phyloP scores from a whole-genome alignment of 2,888 invertebrate species.

The Lypha dubia region DNA sequence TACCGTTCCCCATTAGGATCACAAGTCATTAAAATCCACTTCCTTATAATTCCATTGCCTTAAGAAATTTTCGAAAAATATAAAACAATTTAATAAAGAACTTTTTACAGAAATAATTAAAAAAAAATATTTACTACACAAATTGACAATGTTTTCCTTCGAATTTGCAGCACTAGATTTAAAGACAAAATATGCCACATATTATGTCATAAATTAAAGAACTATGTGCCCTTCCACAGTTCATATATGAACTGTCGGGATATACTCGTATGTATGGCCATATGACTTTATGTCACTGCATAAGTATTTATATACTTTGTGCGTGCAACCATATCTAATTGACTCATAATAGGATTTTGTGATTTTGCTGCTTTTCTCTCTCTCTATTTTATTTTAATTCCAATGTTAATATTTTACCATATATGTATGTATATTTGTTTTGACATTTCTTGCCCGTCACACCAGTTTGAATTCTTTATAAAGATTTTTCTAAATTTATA shows the following conservation, averaged over 20 bases:
- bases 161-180: background rate
- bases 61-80: too few species aligned
- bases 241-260: background rate
- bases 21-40: too few species aligned
- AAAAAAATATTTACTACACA: too few species aligned
- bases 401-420: constrained; percentile 50
- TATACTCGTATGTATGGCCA: too few species aligned
- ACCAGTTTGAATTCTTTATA: background rate
- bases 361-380: constrained; percentile 74
- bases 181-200: background rate
- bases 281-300: constrained; percentile 38
- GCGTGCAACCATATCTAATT: constrained; percentile 78
- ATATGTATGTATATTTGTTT: too few species aligned
- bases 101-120: too few species aligned
- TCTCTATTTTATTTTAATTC: constrained; percentile 48
- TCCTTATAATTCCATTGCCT: too few species aligned
- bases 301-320: constrained; percentile 71
- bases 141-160: background rate
- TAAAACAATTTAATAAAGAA: too few species aligned
- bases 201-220: background rate
- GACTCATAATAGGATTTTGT: constrained; percentile 81
- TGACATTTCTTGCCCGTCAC: constrained; percentile 37
- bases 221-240: background rate
- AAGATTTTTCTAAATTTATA: constrained; percentile 20
- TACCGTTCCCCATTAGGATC: too few species aligned